Conservation (phyloP, 92 coral and sea anemone genomes). For the Parazoanthus atlanticus region DNA sequence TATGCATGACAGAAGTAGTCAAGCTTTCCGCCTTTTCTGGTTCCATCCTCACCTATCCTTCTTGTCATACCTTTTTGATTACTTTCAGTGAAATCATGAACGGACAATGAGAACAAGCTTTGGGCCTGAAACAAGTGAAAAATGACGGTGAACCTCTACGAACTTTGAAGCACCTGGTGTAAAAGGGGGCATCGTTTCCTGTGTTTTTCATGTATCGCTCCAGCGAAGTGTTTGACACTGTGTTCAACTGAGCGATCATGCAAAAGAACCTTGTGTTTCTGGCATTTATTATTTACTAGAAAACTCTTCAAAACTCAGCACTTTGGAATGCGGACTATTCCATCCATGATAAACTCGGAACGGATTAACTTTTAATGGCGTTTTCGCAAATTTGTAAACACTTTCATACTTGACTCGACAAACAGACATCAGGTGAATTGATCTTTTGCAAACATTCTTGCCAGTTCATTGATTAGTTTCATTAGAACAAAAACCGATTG, state of each 20-base stretch:
- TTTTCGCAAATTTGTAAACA: conserved; percentile 41
- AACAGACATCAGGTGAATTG: conserved; percentile 16
- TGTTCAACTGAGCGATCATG: conserved; percentile 44
- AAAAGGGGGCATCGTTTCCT: neutral
- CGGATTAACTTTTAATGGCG: conserved; percentile 36
- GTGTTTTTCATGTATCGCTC: conserved; percentile 31
- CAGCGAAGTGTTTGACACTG: conserved; percentile 40
- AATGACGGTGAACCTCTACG: neutral
- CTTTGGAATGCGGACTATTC: conserved; percentile 46
- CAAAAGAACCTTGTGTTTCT: conserved; percentile 11
- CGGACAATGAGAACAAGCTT: neutral
- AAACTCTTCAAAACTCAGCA: conserved; percentile 37
- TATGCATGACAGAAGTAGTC: no score
- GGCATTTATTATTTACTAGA: conserved; percentile 16
- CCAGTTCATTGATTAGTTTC: conserved; percentile 23
- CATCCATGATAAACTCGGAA: conserved; percentile 12
- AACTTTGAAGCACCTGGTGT: neutral
- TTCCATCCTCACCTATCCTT: neutral
- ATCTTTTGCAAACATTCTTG: conserved; percentile 28
- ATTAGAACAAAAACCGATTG: conserved; percentile 15
- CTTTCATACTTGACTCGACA: conserved; percentile 1
- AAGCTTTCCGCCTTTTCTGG: neutral
- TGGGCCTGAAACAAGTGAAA: conserved; percentile 9
- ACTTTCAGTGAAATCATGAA: conserved; percentile 29
- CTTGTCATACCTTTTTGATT: conserved; percentile 21